Percentiles rank a stretch among this genome's conserved stretches.
phyloP scores from a whole-genome alignment of 2,797 vertebrate species.

The Fundulus diaphanus region DNA sequence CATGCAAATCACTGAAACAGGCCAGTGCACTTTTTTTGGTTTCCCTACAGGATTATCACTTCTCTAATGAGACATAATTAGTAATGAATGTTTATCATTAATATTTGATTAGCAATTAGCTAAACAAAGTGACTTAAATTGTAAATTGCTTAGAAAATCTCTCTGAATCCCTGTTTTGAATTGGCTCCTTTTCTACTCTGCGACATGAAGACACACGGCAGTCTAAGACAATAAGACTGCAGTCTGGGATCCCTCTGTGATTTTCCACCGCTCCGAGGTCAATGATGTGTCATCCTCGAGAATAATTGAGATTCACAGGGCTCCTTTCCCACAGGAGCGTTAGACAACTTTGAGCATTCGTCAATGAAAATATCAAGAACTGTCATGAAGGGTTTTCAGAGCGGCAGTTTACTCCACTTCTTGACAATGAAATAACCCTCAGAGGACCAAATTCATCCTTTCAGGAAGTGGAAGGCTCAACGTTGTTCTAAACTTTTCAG shows the following conservation, averaged over 20 bases:
- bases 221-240: slow-evolving; percentile 43
- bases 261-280: slow-evolving; percentile 63
- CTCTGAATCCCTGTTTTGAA: slow-evolving; percentile 1
- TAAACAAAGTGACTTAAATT: background rate
- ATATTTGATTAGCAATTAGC: slow-evolving; percentile 16
- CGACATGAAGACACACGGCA: slow-evolving; percentile 13
- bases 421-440: slow-evolving; percentile 27
- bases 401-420: slow-evolving; percentile 33
- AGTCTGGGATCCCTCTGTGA: slow-evolving; percentile 38
- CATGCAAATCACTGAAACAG: slow-evolving; percentile 10
- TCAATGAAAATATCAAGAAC: slow-evolving; percentile 55
- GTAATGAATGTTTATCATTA: slow-evolving; percentile 11
- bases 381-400: slow-evolving; percentile 30
- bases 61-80: slow-evolving; percentile 8
- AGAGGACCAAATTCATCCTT: slow-evolving; percentile 40
- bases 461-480: background rate
- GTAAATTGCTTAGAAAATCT: slow-evolving; percentile 23
- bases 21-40: background rate
- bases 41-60: background rate
- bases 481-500: background rate
- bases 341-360: slow-evolving; percentile 46
- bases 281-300: slow-evolving; percentile 56
- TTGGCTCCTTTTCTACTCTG: background rate
- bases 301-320: slow-evolving; percentile 46
- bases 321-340: slow-evolving; percentile 38